phyloP scores from a whole-genome alignment of 2,113 vertebrate genomes.

The Peromyscus californicus region DNA sequence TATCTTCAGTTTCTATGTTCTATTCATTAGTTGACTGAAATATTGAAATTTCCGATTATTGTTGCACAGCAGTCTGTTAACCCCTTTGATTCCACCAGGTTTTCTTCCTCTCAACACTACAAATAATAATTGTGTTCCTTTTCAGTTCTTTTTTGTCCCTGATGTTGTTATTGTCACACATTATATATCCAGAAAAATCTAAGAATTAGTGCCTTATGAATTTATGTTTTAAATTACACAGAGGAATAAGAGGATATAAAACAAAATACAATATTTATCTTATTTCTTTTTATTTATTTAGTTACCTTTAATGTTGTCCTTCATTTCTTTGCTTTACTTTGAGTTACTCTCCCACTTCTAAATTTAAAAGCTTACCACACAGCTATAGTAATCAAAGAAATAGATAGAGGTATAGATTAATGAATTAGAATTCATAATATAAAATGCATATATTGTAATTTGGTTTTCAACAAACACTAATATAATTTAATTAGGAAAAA shows the following conservation, averaged over 20 bases:
- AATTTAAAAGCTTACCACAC: not conserved
- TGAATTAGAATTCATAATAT: not conserved
- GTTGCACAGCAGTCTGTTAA: not conserved
- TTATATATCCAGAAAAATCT: not conserved
- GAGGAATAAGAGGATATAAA: not conserved
- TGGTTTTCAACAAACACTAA: not conserved
- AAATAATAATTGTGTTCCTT: slow-evolving; percentile 31
- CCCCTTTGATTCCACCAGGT: not conserved
- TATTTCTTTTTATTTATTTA: not conserved
- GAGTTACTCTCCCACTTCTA: not conserved
- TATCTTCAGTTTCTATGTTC: not conserved
- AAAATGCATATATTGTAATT: not conserved
- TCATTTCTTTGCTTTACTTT: slow-evolving; percentile 36
- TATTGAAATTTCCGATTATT: not conserved
- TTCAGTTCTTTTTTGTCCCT: not conserved
- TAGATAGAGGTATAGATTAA: not conserved
- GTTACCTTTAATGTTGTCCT: not conserved
- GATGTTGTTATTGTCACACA: not conserved
- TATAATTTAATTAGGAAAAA: not conserved
- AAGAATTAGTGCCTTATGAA: not conserved
- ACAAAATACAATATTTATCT: not conserved
- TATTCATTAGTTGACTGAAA: not conserved
- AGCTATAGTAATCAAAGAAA: not conserved
- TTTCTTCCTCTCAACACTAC: not conserved
- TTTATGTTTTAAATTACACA: not conserved